Percentiles rank a stretch among this genome's conserved stretches.
These are phyloP conservation scores for Diabrotica undecimpunctata DNA, from an alignment of 1,140 invertebrate species.

Conservation along the genomic window DNA sequence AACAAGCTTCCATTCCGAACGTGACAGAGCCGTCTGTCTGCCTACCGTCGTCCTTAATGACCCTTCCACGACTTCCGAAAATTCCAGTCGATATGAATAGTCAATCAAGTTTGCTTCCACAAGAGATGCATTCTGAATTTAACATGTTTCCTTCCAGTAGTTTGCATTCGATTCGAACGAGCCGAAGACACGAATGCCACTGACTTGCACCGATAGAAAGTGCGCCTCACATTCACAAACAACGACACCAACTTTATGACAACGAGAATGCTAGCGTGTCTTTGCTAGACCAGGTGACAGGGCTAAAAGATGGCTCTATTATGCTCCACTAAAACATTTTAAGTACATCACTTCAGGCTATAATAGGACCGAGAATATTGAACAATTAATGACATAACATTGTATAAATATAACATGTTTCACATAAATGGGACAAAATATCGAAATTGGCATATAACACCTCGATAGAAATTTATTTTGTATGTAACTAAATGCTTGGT, in stretches of 20 bases:
- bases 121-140: constrained; percentile 1
- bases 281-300: no score
- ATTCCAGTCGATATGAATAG: constrained; percentile 1
- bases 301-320: no score
- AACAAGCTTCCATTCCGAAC: background rate
- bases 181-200: background rate
- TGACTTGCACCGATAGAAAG: background rate
- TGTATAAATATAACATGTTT: no score
- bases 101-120: background rate
- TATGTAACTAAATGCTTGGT: no score
- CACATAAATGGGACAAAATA: no score
- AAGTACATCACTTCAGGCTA: no score
- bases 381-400: no score
- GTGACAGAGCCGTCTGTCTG: background rate
- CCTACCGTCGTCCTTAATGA: background rate
- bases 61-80: background rate
- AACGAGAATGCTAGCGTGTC: no score
- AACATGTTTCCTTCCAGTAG: constrained; percentile 1
- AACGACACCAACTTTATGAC: background rate
- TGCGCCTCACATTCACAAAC: background rate
- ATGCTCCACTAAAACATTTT: no score
- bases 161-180: background rate
- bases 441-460: no score
- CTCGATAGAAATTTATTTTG: no score
- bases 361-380: no score